These are phyloP conservation scores for Pristionchus arcanus DNA, from an alignment of 2,888 invertebrate genomes.

Conservation along the genomic window DNA sequence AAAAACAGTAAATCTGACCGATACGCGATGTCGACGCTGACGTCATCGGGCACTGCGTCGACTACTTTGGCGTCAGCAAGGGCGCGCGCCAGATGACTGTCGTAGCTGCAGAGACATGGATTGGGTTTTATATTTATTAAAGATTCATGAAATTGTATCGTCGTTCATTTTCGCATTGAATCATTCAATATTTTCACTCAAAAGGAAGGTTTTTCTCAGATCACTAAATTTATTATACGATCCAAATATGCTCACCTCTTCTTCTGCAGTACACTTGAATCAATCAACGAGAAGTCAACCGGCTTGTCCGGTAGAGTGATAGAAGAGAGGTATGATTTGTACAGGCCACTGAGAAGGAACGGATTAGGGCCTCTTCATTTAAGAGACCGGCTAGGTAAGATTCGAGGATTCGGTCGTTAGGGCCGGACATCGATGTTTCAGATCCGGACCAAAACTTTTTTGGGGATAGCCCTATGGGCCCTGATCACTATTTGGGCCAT, in stretches of 20 bases:
- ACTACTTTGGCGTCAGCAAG: conserved; percentile 13
- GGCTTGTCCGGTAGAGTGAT: conserved; percentile 80
- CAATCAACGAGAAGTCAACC: conserved; percentile 92
- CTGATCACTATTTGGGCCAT: too few species aligned
- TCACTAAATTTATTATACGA: background rate
- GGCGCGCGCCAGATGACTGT: background rate
- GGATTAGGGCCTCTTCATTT: too few species aligned
- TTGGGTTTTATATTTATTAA: too few species aligned
- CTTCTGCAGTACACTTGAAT: conserved; percentile 91
- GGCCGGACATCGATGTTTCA: too few species aligned
- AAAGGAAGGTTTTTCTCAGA: too few species aligned
- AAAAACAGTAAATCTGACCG: background rate
- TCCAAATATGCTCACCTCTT: background rate
- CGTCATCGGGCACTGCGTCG: background rate
- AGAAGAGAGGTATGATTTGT: conserved; percentile 72
- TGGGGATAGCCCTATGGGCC: too few species aligned
- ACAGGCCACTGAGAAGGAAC: conserved; percentile 67
- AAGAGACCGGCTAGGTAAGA: too few species aligned
- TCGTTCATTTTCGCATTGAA: too few species aligned
- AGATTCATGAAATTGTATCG: too few species aligned
- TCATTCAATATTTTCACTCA: background rate
- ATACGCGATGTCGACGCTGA: background rate
- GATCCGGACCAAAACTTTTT: too few species aligned
- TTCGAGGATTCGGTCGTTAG: too few species aligned
- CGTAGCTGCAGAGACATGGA: background rate